A percentile compares a stretch with the other conserved stretches of the same genome.
Conservation (phyloP, 2,113 vertebrate species). For the Saccopteryx bilineata region DNA sequence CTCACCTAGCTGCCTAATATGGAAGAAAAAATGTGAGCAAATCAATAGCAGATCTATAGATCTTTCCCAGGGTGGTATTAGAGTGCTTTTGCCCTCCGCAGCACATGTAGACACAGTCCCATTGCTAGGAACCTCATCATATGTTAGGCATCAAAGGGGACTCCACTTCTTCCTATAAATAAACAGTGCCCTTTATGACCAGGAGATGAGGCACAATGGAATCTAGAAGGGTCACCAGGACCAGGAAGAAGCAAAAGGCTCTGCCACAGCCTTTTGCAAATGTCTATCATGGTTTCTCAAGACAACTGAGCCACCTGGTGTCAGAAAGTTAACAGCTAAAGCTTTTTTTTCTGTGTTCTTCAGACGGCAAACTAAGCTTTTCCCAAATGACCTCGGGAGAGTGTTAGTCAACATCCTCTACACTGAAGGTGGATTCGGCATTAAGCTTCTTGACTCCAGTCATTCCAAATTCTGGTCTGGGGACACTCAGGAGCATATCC, state of each 20-base stretch:
- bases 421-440: background rate
- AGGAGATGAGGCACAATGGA: background rate
- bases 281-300: slow-evolving; percentile 68
- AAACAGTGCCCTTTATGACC: background rate
- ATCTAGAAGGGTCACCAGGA: background rate
- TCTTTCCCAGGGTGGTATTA: slow-evolving; percentile 61
- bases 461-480: background rate
- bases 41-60: slow-evolving; percentile 67
- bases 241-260: slow-evolving; percentile 9
- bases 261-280: slow-evolving; percentile 59
- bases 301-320: slow-evolving; percentile 84
- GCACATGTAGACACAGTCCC: background rate
- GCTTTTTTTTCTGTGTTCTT: slow-evolving; percentile 25
- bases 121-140: background rate
- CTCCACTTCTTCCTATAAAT: background rate
- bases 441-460: background rate
- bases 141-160: background rate
- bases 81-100: slow-evolving; percentile 26
- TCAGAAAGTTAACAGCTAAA: slow-evolving; percentile 75
- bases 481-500: background rate
- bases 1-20: slow-evolving; percentile 63
- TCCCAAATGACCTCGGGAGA: background rate
- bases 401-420: background rate
- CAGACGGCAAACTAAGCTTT: background rate
- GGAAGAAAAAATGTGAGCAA: slow-evolving; percentile 39